Evolutionary conservation across 2,888 invertebrate genomes (phyloP).

Genomic region (Teinopalpus imperialis): DNA sequence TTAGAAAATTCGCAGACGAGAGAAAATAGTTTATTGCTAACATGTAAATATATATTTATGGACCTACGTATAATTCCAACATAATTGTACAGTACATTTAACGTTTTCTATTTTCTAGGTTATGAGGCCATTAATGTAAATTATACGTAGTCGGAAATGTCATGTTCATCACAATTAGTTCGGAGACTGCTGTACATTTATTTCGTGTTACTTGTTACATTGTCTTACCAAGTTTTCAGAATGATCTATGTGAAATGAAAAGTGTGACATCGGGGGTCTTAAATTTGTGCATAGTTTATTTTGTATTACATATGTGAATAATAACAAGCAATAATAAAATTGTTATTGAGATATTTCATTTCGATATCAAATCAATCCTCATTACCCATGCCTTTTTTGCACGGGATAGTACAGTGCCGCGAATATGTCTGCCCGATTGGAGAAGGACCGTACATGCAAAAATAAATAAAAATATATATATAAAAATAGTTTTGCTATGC

Average conservation of each 20-base stretch:
- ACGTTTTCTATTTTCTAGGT: conserved; percentile 52
- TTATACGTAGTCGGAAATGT: conserved; percentile 30
- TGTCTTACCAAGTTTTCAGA: conserved; percentile 55
- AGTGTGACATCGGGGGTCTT: conserved; percentile 72
- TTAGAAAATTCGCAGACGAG: conserved; percentile 36
- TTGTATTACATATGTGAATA: conserved; percentile 84
- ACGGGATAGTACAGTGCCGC: too few species aligned
- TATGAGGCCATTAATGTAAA: conserved; percentile 65
- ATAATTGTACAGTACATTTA: conserved; percentile 68
- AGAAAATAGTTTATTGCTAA: conserved; percentile 41
- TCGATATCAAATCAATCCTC: not conserved
- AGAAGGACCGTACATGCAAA: too few species aligned
- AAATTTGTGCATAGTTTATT: conserved; percentile 85
- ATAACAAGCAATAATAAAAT: conserved; percentile 85
- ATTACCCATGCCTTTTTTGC: too few species aligned
- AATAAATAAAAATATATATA: too few species aligned
- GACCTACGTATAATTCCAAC: conserved; percentile 53
- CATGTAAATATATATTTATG: conserved; percentile 69
- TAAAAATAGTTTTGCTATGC: too few species aligned
- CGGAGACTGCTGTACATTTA: conserved; percentile 60
- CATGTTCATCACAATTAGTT: conserved; percentile 61
- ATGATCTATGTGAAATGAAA: conserved; percentile 66
- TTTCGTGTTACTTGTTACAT: conserved; percentile 49
- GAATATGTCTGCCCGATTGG: not conserved
- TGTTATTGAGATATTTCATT: conserved; percentile 74